phyloP scores from a whole-genome alignment of 2,113 vertebrate genomes.

The Astur gentilis region DNA sequence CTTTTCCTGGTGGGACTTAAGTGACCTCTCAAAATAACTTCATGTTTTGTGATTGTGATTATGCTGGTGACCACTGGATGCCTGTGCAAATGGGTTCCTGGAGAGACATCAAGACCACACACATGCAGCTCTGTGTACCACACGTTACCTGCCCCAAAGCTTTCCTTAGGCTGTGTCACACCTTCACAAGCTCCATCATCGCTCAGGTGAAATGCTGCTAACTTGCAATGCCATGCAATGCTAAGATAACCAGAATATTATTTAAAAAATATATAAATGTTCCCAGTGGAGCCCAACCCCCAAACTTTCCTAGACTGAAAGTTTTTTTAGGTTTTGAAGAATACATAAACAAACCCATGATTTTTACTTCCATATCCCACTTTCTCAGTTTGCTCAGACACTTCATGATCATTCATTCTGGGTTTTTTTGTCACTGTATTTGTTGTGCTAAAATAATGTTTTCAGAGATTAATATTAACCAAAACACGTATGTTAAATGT shows the following conservation, averaged over 20 bases:
- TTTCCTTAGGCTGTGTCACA: not conserved
- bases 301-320: not conserved
- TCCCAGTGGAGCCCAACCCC: not conserved
- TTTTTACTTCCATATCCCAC: not conserved
- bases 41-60: not conserved
- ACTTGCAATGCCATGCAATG: not conserved
- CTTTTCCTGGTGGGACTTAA: not conserved
- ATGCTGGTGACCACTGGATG: not conserved
- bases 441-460: not conserved
- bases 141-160: rapidly evolving
- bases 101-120: not conserved
- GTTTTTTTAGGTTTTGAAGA: not conserved
- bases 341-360: rapidly evolving
- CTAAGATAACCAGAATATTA: not conserved
- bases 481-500: not conserved
- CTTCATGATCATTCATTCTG: not conserved
- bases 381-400: not conserved
- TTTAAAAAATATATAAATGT: not conserved
- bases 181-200: not conserved
- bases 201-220: not conserved
- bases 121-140: not conserved
- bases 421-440: not conserved
- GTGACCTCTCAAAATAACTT: not conserved
- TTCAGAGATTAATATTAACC: not conserved
- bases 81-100: not conserved